Percentiles rank a stretch among this genome's conserved stretches.
These are phyloP conservation scores for Sitta europaea DNA, from an alignment of 2,113 vertebrate genomes.

Conservation along the genomic window DNA sequence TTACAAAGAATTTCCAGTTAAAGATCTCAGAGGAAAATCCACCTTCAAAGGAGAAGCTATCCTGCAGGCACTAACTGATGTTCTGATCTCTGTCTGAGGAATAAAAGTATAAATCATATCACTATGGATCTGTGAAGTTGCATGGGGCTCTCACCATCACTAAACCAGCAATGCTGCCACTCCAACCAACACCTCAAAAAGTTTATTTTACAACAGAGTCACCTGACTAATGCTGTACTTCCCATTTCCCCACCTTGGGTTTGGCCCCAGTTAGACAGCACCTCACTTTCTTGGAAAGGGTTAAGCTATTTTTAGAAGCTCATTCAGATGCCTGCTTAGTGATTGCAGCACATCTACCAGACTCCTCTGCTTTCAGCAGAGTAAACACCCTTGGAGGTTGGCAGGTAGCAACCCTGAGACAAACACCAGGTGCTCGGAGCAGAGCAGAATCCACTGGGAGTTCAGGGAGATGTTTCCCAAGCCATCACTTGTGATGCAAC, in stretches of 20 bases:
- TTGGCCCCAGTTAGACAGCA: neutral
- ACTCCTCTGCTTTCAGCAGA: neutral
- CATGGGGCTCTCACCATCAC: neutral
- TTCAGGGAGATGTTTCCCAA: neutral
- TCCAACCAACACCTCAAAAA: neutral
- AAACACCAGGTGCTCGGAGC: rapidly evolving
- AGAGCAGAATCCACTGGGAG: neutral
- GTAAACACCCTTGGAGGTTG: neutral
- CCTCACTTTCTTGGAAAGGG: constrained; percentile 1
- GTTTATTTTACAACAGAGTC: neutral
- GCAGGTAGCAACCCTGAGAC: neutral
- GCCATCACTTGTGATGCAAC: rapidly evolving
- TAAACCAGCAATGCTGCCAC: neutral
- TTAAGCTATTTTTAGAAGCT: neutral
- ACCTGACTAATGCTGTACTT: neutral
- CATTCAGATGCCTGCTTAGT: neutral
- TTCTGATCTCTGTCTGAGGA: neutral
- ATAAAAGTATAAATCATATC: rapidly evolving
- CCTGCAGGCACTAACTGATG: neutral
- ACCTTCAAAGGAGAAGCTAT: neutral
- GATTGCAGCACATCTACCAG: neutral
- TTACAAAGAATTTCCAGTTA: neutral
- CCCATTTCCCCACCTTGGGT: neutral
- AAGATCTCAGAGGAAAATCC: neutral
- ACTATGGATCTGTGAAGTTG: rapidly evolving